Evolutionary conservation across 2,888 invertebrate species (phyloP).

Genomic region (Eristalis tenax): DNA sequence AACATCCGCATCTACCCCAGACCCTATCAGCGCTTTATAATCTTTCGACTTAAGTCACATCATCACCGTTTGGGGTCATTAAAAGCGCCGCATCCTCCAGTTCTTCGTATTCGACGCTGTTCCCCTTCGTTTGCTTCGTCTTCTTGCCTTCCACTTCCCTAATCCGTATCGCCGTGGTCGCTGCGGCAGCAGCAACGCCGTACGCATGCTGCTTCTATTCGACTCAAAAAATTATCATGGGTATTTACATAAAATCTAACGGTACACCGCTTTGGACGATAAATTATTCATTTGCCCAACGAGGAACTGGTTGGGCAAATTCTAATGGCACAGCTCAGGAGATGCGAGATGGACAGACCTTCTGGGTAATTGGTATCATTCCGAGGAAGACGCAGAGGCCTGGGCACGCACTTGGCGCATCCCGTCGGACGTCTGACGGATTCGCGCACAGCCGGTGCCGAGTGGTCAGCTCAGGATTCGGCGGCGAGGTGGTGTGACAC

Average conservation of each 20-base stretch:
- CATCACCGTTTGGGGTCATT: slow-evolving; percentile 68
- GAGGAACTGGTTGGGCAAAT: slow-evolving; percentile 13
- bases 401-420: not conserved
- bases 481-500: not conserved
- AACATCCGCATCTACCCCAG: slow-evolving; percentile 22
- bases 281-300: slow-evolving; percentile 65
- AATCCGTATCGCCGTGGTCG: not conserved
- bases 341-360: not conserved
- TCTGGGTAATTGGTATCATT: slow-evolving; percentile 23
- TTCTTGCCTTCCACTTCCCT: not conserved
- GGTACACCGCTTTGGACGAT: slow-evolving; percentile 59
- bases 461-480: not conserved
- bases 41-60: slow-evolving; percentile 61
- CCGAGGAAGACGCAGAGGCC: not conserved
- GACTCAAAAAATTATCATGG: slow-evolving; percentile 50
- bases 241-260: slow-evolving; percentile 70
- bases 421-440: not conserved
- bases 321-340: not conserved
- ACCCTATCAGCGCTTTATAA: slow-evolving; percentile 59
- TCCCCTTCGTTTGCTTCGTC: not conserved
- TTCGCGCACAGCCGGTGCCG: not conserved
- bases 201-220: not conserved
- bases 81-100: slow-evolving; percentile 51
- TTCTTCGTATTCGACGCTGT: not conserved
- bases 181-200: not conserved